Conservation (phyloP, 2,113 vertebrate genomes). For the Proteles cristata region DNA sequence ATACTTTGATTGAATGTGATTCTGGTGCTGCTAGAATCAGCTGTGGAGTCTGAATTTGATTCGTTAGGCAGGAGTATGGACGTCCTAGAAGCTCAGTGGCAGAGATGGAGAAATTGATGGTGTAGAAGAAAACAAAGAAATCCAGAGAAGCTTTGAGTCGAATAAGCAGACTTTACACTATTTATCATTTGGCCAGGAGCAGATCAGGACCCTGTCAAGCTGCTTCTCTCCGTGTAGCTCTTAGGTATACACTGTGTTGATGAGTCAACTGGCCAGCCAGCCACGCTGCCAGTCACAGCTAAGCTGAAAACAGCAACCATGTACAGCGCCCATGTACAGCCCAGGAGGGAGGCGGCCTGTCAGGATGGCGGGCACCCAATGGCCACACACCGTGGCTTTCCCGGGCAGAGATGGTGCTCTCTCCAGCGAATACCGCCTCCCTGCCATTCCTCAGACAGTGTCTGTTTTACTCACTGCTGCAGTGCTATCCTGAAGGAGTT, state of each 20-base stretch:
- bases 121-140: background rate
- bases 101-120: background rate
- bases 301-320: background rate
- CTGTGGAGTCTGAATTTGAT: background rate
- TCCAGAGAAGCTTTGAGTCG: background rate
- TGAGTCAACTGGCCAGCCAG: background rate
- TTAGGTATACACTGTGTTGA: background rate
- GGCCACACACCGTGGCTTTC: accelerated
- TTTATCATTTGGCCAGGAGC: background rate
- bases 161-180: background rate
- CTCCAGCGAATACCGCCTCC: background rate
- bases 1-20: background rate
- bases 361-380: accelerated
- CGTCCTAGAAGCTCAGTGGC: background rate
- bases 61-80: background rate
- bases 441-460: background rate
- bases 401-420: background rate
- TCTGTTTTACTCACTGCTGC: background rate
- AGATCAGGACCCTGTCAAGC: background rate
- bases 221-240: background rate
- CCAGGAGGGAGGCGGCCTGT: background rate
- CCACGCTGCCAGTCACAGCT: background rate
- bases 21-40: background rate
- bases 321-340: background rate
- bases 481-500: background rate